phyloP scores from a whole-genome alignment of 30 jellyfish, hydroid and myxozoan species.

The Rhopilema esculentum region DNA sequence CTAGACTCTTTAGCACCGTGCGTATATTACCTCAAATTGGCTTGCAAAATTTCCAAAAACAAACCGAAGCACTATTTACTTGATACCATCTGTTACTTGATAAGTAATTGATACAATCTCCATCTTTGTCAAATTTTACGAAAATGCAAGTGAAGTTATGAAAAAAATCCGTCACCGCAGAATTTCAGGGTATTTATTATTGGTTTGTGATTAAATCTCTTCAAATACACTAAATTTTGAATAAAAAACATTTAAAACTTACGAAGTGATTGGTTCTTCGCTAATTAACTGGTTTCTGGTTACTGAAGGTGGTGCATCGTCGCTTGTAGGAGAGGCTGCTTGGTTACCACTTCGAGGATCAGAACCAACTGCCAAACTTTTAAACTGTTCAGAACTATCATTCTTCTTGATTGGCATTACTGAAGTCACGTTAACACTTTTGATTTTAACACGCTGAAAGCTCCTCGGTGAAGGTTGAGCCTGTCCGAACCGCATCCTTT shows the following conservation, averaged over 20 bases:
- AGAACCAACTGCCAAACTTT: conserved; percentile 6
- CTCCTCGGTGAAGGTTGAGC: conserved; percentile 21
- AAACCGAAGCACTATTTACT: no score
- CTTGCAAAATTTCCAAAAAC: no score
- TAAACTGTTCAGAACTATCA: conserved; percentile 56
- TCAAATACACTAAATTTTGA: no score
- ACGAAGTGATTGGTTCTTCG: neutral
- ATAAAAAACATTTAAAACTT: neutral
- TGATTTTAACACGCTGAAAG: conserved; percentile 71
- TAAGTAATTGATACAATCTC: no score
- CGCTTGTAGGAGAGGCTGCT: neutral
- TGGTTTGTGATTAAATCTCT: neutral
- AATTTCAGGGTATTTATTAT: no score
- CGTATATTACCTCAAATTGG: no score
- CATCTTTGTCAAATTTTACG: no score
- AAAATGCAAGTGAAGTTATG: no score
- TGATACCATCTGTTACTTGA: no score
- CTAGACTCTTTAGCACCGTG: no score
- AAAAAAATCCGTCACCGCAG: no score
- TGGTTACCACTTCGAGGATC: neutral
- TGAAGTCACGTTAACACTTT: conserved; percentile 72
- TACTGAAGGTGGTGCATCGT: neutral
- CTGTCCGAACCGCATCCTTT: neutral
- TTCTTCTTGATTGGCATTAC: conserved; percentile 48
- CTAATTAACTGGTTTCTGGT: neutral